Conservation (phyloP, 2,113 vertebrate genomes). For the Poecile atricapillus region DNA sequence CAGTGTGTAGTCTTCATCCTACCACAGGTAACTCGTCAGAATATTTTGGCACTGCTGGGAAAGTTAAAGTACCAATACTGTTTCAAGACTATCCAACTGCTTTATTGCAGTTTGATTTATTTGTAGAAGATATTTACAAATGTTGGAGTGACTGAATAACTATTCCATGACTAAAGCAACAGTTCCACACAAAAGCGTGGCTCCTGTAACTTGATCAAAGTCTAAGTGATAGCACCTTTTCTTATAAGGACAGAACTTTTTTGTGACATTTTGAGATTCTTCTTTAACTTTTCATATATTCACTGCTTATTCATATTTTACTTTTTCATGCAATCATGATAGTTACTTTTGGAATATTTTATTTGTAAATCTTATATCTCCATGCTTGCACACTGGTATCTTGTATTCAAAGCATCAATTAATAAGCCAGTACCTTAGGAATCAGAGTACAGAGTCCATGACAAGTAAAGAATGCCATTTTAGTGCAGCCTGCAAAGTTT, state of each 20-base stretch:
- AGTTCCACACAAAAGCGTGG: not conserved
- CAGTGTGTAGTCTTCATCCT: not conserved
- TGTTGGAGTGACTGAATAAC: not conserved
- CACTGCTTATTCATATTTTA: not conserved
- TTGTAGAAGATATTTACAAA: not conserved
- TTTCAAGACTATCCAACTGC: not conserved
- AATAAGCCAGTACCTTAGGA: not conserved
- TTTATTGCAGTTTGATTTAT: not conserved
- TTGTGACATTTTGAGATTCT: not conserved
- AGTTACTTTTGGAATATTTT: not conserved
- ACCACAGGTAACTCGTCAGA: not conserved
- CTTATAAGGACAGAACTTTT: not conserved
- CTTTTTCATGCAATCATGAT: not conserved
- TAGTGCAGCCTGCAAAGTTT: not conserved
- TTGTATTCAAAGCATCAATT: not conserved
- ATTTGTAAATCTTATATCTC: not conserved
- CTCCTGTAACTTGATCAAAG: not conserved
- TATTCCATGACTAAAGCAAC: not conserved
- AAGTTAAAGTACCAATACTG: not conserved
- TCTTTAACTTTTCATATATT: not conserved
- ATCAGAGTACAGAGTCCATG: not conserved
- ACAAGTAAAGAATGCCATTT: not conserved
- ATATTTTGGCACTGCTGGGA: not conserved
- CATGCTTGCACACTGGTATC: not conserved
- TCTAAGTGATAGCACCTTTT: not conserved